Evolutionary conservation across 2,888 invertebrate genomes (phyloP), one percentile per base, ranked within the genome.

Genomic region (Notodonta ziczac): DNA sequence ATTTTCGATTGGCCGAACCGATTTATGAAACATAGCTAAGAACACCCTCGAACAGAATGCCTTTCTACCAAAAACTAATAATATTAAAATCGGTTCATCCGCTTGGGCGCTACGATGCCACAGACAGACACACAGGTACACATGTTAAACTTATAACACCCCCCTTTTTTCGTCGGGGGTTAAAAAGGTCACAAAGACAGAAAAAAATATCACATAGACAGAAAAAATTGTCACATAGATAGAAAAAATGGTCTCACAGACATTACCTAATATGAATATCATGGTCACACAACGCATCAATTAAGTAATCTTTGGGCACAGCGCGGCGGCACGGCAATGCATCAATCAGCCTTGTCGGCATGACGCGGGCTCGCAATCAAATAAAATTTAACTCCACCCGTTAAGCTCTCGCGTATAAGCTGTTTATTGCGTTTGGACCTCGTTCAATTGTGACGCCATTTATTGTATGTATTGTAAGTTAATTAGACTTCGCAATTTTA

Each of bases 301-400:
- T 87, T 85, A 85, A 77, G 84, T 85, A 85, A 87, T 88, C 86
- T 77, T 88, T 86, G 82, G 83, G 74, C 78, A 74, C 74, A 73
- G 74, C 68, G 73, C 69, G 77, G 66, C 73, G 74, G 77, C 81
- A 77, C 77, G 83, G 82, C 87, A 76, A 90, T 91, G 87, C 88
- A 91, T 92, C 92, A 92, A 90, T 92, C 91, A 91, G 87, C 81
- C 67, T 76, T 83, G 87, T 79, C 78, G 81, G 76, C 81, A 78
- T 81, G 87, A 87, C 88, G 85, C 69, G 76, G 74, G 78, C 81
- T 83, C 76, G 91, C 91, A 91, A 93, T 91, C 90, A 92, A 93
- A 93, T 93, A 91, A 92, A 92, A 92, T 91, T 92, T 90, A 90
- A 90, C 90, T 89, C 84, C 83, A 87, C 81, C 86, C 59, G 66